A percentile compares a stretch with the other conserved stretches of the same genome.
Evolutionary conservation across 1,140 invertebrate genomes (phyloP).

Genomic region (Drosophila neocordata): DNA sequence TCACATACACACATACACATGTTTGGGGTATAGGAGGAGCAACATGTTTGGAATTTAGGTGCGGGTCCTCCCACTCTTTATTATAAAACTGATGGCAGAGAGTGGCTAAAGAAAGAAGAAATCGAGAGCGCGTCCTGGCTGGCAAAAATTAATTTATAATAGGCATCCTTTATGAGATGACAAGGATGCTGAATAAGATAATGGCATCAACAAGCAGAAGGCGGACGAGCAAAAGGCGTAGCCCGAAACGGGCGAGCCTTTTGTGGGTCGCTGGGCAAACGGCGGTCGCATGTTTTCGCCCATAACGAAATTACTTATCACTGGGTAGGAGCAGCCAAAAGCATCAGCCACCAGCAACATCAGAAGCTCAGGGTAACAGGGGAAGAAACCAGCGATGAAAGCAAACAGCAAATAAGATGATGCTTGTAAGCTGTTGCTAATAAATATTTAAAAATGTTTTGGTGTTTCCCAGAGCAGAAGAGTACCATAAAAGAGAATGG

Average conservation of each 20-base stretch:
- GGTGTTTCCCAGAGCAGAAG: not conserved
- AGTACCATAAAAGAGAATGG: constrained; percentile 4
- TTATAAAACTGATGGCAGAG: constrained; percentile 65
- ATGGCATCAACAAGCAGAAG: constrained; percentile 75
- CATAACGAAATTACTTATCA: constrained; percentile 79
- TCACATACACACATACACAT: constrained; percentile 16
- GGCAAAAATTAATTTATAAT: constrained; percentile 82
- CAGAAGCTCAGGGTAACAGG: too few species aligned
- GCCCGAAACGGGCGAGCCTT: constrained; percentile 3
- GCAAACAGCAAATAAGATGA: constrained; percentile 55
- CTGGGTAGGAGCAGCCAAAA: constrained; percentile 25
- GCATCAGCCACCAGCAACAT: too few species aligned
- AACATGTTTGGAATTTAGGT: constrained; percentile 62
- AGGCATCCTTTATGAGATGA: constrained; percentile 81
- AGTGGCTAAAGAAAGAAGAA: constrained; percentile 17
- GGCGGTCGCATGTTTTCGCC: constrained; percentile 67
- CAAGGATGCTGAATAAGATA: constrained; percentile 80
- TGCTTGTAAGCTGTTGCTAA: constrained; percentile 74
- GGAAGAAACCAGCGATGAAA: constrained; percentile 34
- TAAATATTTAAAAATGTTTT: constrained; percentile 80
- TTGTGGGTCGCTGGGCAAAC: constrained; percentile 25
- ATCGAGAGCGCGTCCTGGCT: constrained; percentile 36
- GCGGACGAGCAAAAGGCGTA: constrained; percentile 54
- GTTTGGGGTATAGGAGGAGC: constrained; percentile 33
- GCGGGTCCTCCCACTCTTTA: constrained; percentile 32